Percentiles rank a stretch among this genome's conserved stretches.
Conservation (phyloP, 1,140 invertebrate genomes). For the Parapsyche elsis region DNA sequence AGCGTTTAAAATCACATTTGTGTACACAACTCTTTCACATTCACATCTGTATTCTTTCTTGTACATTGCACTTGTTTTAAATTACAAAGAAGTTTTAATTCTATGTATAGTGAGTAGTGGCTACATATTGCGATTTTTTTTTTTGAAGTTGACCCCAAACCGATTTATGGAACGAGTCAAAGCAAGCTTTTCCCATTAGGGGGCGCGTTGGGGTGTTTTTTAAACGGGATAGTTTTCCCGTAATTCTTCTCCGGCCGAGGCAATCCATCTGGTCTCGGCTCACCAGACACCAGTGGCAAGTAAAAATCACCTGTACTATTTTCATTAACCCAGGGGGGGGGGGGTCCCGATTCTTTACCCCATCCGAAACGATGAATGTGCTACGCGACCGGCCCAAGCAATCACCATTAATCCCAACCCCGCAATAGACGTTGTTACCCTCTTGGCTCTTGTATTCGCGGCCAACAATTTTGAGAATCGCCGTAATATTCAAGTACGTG, state of each 20-base stretch:
- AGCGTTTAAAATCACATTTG: no score
- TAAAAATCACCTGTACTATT: conserved; percentile 47
- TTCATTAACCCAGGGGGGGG: conserved; percentile 37
- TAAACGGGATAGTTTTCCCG: background rate
- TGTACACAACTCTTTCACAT: no score
- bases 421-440: background rate
- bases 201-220: background rate
- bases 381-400: conserved; percentile 33
- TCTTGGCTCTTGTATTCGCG: background rate
- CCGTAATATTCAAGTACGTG: background rate
- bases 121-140: background rate
- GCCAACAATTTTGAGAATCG: background rate
- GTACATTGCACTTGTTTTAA: no score
- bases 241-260: background rate
- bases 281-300: conserved; percentile 18
- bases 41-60: no score
- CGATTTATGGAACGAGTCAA: conserved; percentile 13
- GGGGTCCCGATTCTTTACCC: background rate
- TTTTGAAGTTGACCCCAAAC: background rate
- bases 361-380: conserved; percentile 10
- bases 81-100: no score
- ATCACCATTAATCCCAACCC: conserved; percentile 38
- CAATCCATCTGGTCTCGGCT: conserved; percentile 12
- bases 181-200: conserved; percentile 21
- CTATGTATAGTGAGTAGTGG: no score